Evolutionary conservation across 2,797 vertebrate genomes (phyloP), one percentile per base, ranked within the genome.

Genomic region (Chrosomus eos): DNA sequence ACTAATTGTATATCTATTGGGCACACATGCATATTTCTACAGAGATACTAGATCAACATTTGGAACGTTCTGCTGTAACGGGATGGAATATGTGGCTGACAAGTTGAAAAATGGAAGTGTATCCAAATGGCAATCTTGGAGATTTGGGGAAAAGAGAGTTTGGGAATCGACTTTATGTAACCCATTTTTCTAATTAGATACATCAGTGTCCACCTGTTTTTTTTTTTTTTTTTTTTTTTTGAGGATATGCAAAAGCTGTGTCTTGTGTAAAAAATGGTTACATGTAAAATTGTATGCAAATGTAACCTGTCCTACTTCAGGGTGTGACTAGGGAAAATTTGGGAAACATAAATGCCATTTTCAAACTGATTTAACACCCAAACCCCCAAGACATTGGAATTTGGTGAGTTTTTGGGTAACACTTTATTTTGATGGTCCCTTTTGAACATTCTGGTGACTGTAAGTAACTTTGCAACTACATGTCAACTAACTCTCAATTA

Each of bases 71-170:
- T 31, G 8, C 62, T 1, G 36, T 79, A 62, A 85, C 6, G 0
- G 45, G 33, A 38, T 48, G 53, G 16, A 73, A 60, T 79, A 62
- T 64, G 31, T 62, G 89, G 86, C 72, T 19, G 86, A 89, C 87
- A 87, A 88, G 1, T 51, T 51, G 67, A 73, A 71, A 77, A 78
- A 84, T 84, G 66, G 7, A 51, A 77, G 53, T 23, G 62, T 78
- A 48, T 53, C 60, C 33, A 75, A 64, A 64, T 51, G 28, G 28
- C 28, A 51, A 33, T 60, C 31, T 68, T 68, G 18, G 60, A 70
- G 74, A 77, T 78, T 43, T 78, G 19, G 33, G n/a, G 13, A 40
- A 38, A 68, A 53, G 33, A 31, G 58, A 64, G 62, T 70, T 58
- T 45, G 43, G 62, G 11, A 67, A 48, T 60, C 0, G 4, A 18